Evolutionary conservation across 2,888 invertebrate genomes (phyloP).

Genomic region (Rotaria macrura): DNA sequence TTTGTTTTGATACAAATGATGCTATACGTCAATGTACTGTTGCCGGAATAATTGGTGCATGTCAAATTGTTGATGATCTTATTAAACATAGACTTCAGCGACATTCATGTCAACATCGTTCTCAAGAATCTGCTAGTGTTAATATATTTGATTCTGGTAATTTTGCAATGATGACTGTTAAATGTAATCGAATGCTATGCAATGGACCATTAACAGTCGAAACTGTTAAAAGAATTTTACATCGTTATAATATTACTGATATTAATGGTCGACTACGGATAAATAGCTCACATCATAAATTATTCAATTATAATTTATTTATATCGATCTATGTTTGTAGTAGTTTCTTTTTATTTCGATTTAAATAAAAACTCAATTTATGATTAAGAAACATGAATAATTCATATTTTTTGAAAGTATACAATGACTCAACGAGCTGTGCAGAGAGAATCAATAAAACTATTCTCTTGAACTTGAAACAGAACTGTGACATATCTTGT

Average conservation of each 20-base stretch:
- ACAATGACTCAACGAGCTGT: too few relatives aligned
- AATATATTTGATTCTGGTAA: background rate
- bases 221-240: background rate
- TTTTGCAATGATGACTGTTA: background rate
- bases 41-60: background rate
- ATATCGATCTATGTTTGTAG: too few relatives aligned
- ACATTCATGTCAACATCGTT: background rate
- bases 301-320: background rate
- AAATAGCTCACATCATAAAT: background rate
- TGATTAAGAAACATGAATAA: too few relatives aligned
- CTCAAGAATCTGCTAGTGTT: background rate
- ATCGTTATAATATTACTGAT: background rate
- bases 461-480: too few relatives aligned
- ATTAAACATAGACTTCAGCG: background rate
- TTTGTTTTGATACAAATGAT: background rate
- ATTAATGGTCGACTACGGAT: background rate
- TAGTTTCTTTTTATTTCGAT: too few relatives aligned
- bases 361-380: too few relatives aligned
- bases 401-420: too few relatives aligned
- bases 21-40: background rate
- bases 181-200: background rate
- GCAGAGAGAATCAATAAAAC: too few relatives aligned
- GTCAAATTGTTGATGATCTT: background rate
- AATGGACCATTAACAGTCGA: background rate
- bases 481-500: too few relatives aligned